A percentile compares a stretch with the other conserved stretches of the same genome.
Evolutionary conservation across 2,888 invertebrate species (phyloP).

Genomic region (Prosopocoilus inquinatus): DNA sequence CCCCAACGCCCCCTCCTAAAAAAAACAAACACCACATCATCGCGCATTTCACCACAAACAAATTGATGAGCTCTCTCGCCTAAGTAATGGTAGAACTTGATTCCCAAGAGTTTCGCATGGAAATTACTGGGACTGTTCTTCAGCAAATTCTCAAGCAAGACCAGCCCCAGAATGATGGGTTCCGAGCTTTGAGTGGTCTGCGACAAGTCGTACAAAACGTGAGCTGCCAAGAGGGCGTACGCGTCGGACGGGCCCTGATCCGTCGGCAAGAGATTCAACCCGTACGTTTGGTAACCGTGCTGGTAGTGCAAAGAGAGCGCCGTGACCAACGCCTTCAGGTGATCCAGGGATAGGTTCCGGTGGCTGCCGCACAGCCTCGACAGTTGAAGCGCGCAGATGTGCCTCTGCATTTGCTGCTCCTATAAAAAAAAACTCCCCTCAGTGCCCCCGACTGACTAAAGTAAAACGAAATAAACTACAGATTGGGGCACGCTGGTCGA

Average conservation of each 20-base stretch:
- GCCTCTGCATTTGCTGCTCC: slow-evolving; percentile 77
- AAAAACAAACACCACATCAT: too few relatives aligned
- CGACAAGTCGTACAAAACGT: slow-evolving; percentile 63
- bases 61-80: too few relatives aligned
- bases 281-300: slow-evolving; percentile 57
- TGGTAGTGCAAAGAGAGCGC: slow-evolving; percentile 66
- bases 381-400: slow-evolving; percentile 75
- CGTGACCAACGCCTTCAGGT: slow-evolving; percentile 59
- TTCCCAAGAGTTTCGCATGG: slow-evolving; percentile 80
- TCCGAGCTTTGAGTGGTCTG: slow-evolving; percentile 54
- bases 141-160: slow-evolving; percentile 71
- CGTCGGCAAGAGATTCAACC: slow-evolving; percentile 60
- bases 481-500: slow-evolving; percentile 63
- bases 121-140: slow-evolving; percentile 83
- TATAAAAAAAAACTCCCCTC: slow-evolving; percentile 35
- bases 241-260: slow-evolving; percentile 77
- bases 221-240: slow-evolving; percentile 76
- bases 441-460: not conserved
- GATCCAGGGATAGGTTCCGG: slow-evolving; percentile 55
- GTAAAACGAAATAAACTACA: slow-evolving; percentile 50
- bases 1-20: slow-evolving; percentile 71
- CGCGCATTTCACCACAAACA: slow-evolving; percentile 30
- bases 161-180: slow-evolving; percentile 63
- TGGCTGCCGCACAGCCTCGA: slow-evolving; percentile 71
- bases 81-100: slow-evolving; percentile 75